Evolutionary conservation across 2,888 invertebrate species (phyloP).

Genomic region (Spialia ferax): DNA sequence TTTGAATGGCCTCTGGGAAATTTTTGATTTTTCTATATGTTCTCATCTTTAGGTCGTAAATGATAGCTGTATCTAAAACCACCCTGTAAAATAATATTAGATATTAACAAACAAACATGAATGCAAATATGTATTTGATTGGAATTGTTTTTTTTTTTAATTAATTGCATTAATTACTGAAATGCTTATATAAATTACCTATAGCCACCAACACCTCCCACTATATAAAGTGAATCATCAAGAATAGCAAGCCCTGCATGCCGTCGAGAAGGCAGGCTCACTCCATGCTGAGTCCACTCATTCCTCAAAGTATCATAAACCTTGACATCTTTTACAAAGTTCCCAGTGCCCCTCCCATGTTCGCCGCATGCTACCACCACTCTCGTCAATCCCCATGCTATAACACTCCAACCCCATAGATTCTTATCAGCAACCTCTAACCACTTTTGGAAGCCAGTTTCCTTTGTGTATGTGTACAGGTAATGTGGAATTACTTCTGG

Average conservation of each 20-base stretch:
- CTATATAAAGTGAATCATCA: constrained; percentile 64
- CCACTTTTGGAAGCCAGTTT: constrained; percentile 65
- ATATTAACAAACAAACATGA: background rate
- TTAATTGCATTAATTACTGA: no score
- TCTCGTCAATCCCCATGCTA: constrained; percentile 67
- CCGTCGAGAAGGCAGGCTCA: constrained; percentile 64
- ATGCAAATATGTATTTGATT: no score
- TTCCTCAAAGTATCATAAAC: constrained; percentile 69
- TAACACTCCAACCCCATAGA: constrained; percentile 78
- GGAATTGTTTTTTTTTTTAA: no score
- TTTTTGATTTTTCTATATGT: constrained; percentile 62
- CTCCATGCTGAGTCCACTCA: constrained; percentile 71
- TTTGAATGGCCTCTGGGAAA: constrained; percentile 71
- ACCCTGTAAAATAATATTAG: constrained; percentile 59
- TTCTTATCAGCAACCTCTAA: constrained; percentile 69
- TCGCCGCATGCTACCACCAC: constrained; percentile 74
- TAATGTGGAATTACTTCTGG: constrained; percentile 58
- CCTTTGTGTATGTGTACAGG: constrained; percentile 61
- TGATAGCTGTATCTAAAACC: constrained; percentile 61
- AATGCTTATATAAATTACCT: constrained; percentile 77
- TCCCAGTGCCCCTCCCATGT: constrained; percentile 68
- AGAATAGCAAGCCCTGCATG: constrained; percentile 68
- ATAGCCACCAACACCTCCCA: constrained; percentile 78
- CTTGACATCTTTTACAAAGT: constrained; percentile 68
- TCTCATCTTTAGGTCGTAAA: constrained; percentile 67